phyloP scores from a whole-genome alignment of 2,888 invertebrate genomes.

The Calameuta idolon region DNA sequence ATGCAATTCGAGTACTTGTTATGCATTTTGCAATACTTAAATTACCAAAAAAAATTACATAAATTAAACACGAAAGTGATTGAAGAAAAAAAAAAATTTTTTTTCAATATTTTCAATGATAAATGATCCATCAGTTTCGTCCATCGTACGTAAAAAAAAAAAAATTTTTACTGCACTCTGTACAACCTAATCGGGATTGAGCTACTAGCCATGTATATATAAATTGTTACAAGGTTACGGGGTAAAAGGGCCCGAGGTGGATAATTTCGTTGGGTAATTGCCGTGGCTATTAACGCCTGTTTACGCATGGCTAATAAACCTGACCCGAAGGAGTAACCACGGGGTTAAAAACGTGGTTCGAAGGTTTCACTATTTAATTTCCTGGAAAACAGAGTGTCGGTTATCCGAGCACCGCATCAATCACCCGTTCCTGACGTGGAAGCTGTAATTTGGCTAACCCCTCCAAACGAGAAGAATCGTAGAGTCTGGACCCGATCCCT shows the following conservation, averaged over 20 bases:
- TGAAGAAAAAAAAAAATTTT: neutral
- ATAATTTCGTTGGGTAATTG: slow-evolving; percentile 4
- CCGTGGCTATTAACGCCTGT: slow-evolving; percentile 42
- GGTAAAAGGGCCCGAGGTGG: neutral
- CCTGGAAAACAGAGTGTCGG: slow-evolving; percentile 57
- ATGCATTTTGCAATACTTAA: neutral
- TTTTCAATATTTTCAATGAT: neutral
- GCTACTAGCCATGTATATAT: neutral
- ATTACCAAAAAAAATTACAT: neutral
- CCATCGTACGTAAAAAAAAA: neutral
- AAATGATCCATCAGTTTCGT: neutral
- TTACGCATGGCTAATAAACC: slow-evolving; percentile 43
- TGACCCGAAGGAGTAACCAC: slow-evolving; percentile 32
- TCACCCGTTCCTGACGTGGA: slow-evolving; percentile 63
- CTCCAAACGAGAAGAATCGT: neutral
- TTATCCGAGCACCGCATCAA: slow-evolving; percentile 56
- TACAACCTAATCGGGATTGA: neutral
- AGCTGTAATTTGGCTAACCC: slow-evolving; percentile 66
- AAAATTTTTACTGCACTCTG: neutral
- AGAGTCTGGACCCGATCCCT: slow-evolving; percentile 8
- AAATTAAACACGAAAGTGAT: slow-evolving; percentile 19
- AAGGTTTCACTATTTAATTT: slow-evolving; percentile 55
- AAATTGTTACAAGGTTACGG: neutral
- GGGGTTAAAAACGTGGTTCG: slow-evolving; percentile 24
- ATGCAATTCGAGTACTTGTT: neutral